Conservation (phyloP, 2,797 vertebrate species). For the Parauchenoglanis ngamensis region DNA sequence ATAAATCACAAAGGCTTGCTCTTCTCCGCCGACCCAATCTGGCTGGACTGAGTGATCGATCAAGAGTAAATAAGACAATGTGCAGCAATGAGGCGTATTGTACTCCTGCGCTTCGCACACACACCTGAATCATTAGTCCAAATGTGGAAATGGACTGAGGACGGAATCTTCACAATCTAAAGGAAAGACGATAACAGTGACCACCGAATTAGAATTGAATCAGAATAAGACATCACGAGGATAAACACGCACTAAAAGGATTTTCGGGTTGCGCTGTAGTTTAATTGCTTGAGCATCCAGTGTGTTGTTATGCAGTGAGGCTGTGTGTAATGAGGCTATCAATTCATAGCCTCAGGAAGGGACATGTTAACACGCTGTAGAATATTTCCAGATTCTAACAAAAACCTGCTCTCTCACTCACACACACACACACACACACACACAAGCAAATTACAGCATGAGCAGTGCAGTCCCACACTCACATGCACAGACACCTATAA, state of each 20-base stretch:
- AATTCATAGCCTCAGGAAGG: constrained; percentile 53
- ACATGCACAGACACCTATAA: constrained; percentile 33
- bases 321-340: constrained; percentile 41
- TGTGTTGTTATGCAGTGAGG: neutral
- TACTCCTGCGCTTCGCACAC: constrained; percentile 57
- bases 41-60: constrained; percentile 75
- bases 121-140: constrained; percentile 53
- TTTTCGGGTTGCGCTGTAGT: neutral
- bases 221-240: neutral
- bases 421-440: constrained; percentile 15
- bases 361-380: constrained; percentile 30
- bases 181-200: constrained; percentile 10
- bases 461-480: neutral
- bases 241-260: neutral
- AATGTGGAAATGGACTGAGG: constrained; percentile 47
- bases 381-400: constrained; percentile 36
- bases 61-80: constrained; percentile 76
- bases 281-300: constrained; percentile 1
- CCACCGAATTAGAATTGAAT: neutral
- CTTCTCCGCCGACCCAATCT: constrained; percentile 67
- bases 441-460: constrained; percentile 6
- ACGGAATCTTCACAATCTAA: constrained; percentile 14
- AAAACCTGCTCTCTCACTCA: neutral
- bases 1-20: constrained; percentile 80
- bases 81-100: constrained; percentile 69